These are phyloP conservation scores for Cataglyphis rosenhaueri DNA, from an alignment of 2,888 invertebrate species.

Conservation along the genomic window DNA sequence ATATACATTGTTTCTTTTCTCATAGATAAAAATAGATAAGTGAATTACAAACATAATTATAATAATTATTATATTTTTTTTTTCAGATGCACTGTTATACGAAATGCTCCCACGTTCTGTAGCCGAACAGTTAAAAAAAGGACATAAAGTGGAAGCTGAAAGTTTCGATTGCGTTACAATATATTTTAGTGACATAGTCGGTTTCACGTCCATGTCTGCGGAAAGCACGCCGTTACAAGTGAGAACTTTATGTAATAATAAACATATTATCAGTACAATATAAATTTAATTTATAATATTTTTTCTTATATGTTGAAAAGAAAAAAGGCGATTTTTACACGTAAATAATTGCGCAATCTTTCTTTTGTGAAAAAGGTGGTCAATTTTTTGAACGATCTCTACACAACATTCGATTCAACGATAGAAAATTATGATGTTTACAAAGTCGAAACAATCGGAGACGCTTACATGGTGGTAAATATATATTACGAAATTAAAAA, in stretches of 20 bases:
- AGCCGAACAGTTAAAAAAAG: conserved; percentile 96
- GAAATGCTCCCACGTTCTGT: conserved; percentile 96
- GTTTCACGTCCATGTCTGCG: conserved; percentile 96
- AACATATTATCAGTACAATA: neutral
- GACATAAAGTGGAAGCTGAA: conserved; percentile 95
- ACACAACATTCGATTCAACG: conserved; percentile 97
- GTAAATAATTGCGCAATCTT: neutral
- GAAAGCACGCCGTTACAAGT: conserved; percentile 95
- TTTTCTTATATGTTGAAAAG: neutral
- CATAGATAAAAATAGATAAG: neutral
- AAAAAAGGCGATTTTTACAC: neutral
- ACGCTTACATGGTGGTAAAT: conserved; percentile 96
- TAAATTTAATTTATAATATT: neutral
- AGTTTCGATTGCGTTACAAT: conserved; percentile 96
- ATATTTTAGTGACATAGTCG: conserved; percentile 98
- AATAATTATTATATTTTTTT: neutral
- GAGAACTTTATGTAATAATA: conserved; percentile 49
- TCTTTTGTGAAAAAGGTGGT: conserved; percentile 89
- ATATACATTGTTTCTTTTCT: neutral
- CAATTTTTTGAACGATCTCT: conserved; percentile 96
- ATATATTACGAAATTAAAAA: conserved; percentile 73
- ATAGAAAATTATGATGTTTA: conserved; percentile 97
- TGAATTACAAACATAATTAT: neutral
- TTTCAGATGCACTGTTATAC: conserved; percentile 92
- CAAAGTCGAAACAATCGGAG: conserved; percentile 97